Percentiles rank a stretch among this genome's conserved stretches.
phyloP scores from a whole-genome alignment of 2,888 invertebrate species.

The Lamproptera curius region DNA sequence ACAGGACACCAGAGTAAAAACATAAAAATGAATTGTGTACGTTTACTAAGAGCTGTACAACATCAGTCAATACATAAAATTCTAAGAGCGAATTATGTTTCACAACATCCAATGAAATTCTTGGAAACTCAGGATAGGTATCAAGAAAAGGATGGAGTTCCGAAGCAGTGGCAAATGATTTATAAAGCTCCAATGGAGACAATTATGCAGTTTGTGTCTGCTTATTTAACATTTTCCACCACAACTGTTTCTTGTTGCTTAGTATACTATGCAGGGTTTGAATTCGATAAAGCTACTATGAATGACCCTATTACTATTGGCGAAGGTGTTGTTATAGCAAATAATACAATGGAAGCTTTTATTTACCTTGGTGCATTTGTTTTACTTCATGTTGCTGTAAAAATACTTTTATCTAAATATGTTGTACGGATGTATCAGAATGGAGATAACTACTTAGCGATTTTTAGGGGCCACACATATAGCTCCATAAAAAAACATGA shows the following conservation, averaged over 20 bases:
- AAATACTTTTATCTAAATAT: constrained; percentile 58
- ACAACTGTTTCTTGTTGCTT: constrained; percentile 35
- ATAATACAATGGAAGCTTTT: constrained; percentile 51
- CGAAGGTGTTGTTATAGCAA: constrained; percentile 56
- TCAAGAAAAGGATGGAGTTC: constrained; percentile 51
- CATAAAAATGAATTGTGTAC: constrained; percentile 47
- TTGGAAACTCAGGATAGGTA: constrained; percentile 53
- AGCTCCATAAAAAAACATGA: constrained; percentile 52
- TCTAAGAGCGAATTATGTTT: constrained; percentile 34
- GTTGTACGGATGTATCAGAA: constrained; percentile 61
- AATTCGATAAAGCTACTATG: constrained; percentile 44
- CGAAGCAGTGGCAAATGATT: constrained; percentile 56
- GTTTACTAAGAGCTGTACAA: constrained; percentile 37
- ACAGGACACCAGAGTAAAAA: no score
- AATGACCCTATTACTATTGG: constrained; percentile 52
- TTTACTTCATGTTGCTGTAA: constrained; percentile 51
- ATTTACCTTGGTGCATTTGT: constrained; percentile 56
- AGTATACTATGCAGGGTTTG: constrained; percentile 51
- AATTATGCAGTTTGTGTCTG: constrained; percentile 43
- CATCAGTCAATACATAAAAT: constrained; percentile 35
- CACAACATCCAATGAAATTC: constrained; percentile 53
- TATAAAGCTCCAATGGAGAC: constrained; percentile 68
- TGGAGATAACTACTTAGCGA: constrained; percentile 61
- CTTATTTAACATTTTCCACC: constrained; percentile 55
- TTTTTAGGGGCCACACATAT: constrained; percentile 54